These are phyloP conservation scores for Notamacropus eugenii DNA, from an alignment of 2,797 vertebrate genomes.

Conservation along the genomic window DNA sequence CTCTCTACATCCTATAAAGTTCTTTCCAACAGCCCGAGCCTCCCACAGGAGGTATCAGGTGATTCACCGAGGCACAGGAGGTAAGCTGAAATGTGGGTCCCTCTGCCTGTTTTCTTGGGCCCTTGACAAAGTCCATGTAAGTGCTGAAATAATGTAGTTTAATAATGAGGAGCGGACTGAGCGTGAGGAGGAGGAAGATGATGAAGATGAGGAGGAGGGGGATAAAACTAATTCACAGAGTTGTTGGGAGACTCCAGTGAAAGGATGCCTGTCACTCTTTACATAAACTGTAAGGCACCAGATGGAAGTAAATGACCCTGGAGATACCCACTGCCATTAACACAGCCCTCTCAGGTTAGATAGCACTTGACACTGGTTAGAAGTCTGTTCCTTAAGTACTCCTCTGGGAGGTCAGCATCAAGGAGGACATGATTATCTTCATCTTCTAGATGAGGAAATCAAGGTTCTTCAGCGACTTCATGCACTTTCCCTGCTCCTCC, in stretches of 20 bases:
- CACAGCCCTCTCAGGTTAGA: too few relatives aligned
- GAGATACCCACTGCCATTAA: not conserved
- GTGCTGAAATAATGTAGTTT: not conserved
- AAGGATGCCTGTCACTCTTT: not conserved
- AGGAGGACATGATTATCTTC: not conserved
- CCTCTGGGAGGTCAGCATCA: not conserved
- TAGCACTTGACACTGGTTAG: not conserved
- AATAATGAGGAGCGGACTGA: not conserved
- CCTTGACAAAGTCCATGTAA: not conserved
- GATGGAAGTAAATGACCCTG: fast-evolving
- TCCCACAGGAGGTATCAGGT: too few relatives aligned
- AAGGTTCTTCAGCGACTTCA: not conserved
- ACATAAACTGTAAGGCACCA: not conserved
- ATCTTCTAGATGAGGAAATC: not conserved
- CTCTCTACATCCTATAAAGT: not conserved
- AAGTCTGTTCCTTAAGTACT: not conserved
- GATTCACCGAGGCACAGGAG: too few relatives aligned
- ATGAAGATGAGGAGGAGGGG: not conserved
- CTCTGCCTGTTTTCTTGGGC: not conserved
- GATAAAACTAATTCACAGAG: not conserved
- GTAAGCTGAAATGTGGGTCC: not conserved
- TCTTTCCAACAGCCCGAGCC: not conserved
- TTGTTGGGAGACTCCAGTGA: not conserved
- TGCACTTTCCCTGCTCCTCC: not conserved
- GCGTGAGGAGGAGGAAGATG: too few relatives aligned